phyloP scores from a whole-genome alignment of 2,113 vertebrate species.

The Hiodon tergisus region DNA sequence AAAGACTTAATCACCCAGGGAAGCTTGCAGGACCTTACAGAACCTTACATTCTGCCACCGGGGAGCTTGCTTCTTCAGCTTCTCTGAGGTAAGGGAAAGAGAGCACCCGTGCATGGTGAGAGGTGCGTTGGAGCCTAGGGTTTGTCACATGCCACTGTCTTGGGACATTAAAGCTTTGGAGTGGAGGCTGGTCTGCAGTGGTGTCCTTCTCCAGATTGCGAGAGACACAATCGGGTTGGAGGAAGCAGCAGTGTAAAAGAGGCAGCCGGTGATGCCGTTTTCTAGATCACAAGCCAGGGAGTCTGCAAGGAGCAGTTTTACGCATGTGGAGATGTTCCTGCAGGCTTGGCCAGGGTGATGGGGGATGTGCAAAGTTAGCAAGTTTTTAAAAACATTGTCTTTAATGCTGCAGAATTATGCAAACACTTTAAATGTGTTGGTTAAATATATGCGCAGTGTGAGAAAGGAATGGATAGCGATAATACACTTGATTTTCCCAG shows the following conservation, averaged over 20 bases:
- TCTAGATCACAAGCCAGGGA: not conserved
- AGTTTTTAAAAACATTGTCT: no score
- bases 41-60: slow-evolving; percentile 58
- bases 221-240: not conserved
- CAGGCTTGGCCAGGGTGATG: no score
- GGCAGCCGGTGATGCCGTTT: not conserved
- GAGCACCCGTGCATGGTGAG: not conserved
- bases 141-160: slow-evolving; percentile 7
- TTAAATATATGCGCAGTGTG: no score
- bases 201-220: not conserved
- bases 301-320: no score
- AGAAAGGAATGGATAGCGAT: no score
- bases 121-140: slow-evolving; percentile 10
- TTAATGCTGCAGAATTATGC: no score
- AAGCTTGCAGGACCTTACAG: slow-evolving; percentile 67
- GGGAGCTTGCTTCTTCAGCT: slow-evolving; percentile 69
- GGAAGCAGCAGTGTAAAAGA: not conserved
- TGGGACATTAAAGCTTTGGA: slow-evolving; percentile 15
- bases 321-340: no score
- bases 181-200: slow-evolving; percentile 19
- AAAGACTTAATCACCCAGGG: slow-evolving; percentile 62
- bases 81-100: slow-evolving; percentile 72
- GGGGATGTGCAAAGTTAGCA: no score
- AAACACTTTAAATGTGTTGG: no score
- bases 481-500: no score